Evolutionary conservation across 2,888 invertebrate genomes (phyloP).

Genomic region (Craniophora ligustri): DNA sequence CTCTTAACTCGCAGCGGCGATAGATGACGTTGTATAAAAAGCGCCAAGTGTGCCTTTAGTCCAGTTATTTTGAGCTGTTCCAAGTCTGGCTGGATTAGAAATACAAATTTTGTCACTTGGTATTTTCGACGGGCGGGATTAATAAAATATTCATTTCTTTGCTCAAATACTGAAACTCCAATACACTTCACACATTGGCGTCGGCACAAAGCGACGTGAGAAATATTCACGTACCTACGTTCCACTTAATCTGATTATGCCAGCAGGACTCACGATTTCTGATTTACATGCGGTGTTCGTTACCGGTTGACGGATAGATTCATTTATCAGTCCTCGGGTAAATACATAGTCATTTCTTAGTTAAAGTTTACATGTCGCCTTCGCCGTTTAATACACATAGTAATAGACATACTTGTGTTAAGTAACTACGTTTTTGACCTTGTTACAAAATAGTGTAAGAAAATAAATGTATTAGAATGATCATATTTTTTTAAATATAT

Average conservation of each 20-base stretch:
- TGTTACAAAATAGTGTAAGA: slow-evolving; percentile 2
- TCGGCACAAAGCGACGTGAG: not conserved
- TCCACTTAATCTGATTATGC: slow-evolving; percentile 36
- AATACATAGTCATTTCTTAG: slow-evolving; percentile 22
- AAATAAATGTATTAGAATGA: too few species aligned
- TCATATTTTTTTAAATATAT: too few species aligned
- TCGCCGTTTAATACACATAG: slow-evolving; percentile 13
- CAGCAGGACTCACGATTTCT: slow-evolving; percentile 29
- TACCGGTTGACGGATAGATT: slow-evolving; percentile 14
- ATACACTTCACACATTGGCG: not conserved
- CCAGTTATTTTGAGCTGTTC: slow-evolving; percentile 60
- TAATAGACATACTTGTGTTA: slow-evolving; percentile 15
- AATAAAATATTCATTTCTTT: slow-evolving; percentile 19
- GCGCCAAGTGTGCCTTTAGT: slow-evolving; percentile 33
- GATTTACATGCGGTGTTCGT: slow-evolving; percentile 22
- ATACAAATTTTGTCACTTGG: slow-evolving; percentile 51
- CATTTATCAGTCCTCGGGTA: slow-evolving; percentile 17
- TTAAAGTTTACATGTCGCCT: slow-evolving; percentile 7
- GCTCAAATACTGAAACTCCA: not conserved
- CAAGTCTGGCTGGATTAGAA: slow-evolving; percentile 54
- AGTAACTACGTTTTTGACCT: slow-evolving; percentile 10
- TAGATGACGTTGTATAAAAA: slow-evolving; percentile 53
- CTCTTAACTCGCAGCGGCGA: slow-evolving; percentile 32
- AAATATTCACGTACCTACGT: slow-evolving; percentile 9
- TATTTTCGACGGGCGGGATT: slow-evolving; percentile 32